These are phyloP conservation scores for Drosophila navojoa DNA, from an alignment of 1,140 invertebrate species.

Conservation along the genomic window DNA sequence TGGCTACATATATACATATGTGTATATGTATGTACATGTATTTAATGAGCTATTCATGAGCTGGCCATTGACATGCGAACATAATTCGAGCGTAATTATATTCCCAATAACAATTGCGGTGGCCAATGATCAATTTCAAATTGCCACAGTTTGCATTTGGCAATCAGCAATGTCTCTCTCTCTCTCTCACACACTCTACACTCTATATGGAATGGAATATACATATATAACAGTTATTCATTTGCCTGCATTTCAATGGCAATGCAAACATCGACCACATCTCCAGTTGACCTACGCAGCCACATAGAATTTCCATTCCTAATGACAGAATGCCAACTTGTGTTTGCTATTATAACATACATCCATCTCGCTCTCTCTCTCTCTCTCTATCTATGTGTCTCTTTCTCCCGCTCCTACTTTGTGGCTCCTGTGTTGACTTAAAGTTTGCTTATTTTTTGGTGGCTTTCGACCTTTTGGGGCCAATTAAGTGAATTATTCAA, in stretches of 20 bases:
- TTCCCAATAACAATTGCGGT: slow-evolving; percentile 32
- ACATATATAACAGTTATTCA: slow-evolving; percentile 19
- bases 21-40: slow-evolving; percentile 6
- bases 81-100: slow-evolving; percentile 43
- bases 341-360: not conserved
- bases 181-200: not conserved
- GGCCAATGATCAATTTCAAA: slow-evolving; percentile 28
- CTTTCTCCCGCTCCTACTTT: not conserved
- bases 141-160: not conserved
- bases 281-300: not conserved
- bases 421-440: slow-evolving; percentile 32
- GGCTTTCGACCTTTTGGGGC: slow-evolving; percentile 40
- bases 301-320: slow-evolving; percentile 3
- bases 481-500: slow-evolving; percentile 78
- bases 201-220: not conserved
- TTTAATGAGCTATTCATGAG: slow-evolving; percentile 31
- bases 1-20: not conserved
- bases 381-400: too few relatives aligned
- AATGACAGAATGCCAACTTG: not conserved
- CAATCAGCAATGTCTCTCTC: slow-evolving; percentile 8
- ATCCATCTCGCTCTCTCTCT: too few relatives aligned
- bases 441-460: slow-evolving; percentile 55
- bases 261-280: not conserved
- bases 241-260: slow-evolving; percentile 36
- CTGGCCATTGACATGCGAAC: slow-evolving; percentile 38